Conservation (phyloP, 2,113 vertebrate genomes). For the Pantherophis guttatus region DNA sequence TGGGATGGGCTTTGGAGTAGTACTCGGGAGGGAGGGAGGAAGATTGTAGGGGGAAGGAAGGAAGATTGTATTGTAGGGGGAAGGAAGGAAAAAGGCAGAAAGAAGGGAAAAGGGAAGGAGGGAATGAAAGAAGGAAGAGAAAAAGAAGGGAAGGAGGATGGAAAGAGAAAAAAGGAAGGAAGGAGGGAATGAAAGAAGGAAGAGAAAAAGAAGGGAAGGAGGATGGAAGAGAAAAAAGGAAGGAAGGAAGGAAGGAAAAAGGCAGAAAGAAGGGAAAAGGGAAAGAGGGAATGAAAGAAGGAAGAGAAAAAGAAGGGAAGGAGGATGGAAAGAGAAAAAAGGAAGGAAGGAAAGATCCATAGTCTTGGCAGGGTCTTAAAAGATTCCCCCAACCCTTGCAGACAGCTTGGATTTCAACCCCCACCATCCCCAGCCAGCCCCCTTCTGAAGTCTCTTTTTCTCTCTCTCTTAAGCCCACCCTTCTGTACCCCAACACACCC, state of each 20-base stretch:
- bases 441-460: background rate
- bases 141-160: background rate
- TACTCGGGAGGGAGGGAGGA: too few species aligned
- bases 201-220: too few species aligned
- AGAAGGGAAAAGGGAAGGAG: background rate
- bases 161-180: background rate
- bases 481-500: background rate
- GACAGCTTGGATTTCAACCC: background rate
- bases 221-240: too few species aligned
- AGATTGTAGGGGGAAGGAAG: too few species aligned
- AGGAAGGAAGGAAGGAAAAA: too few species aligned
- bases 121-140: too few species aligned
- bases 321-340: background rate
- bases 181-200: too few species aligned
- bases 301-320: background rate
- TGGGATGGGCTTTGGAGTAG: background rate
- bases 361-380: background rate
- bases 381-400: background rate
- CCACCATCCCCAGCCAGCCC: background rate
- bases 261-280: too few species aligned
- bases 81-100: too few species aligned
- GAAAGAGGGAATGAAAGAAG: background rate
- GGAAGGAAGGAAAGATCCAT: too few species aligned
- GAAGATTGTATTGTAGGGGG: too few species aligned
- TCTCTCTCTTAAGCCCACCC: background rate